Base-by-base conservation (phyloP, 2,888 invertebrate species). In the Leucoma salicis region DNA sequence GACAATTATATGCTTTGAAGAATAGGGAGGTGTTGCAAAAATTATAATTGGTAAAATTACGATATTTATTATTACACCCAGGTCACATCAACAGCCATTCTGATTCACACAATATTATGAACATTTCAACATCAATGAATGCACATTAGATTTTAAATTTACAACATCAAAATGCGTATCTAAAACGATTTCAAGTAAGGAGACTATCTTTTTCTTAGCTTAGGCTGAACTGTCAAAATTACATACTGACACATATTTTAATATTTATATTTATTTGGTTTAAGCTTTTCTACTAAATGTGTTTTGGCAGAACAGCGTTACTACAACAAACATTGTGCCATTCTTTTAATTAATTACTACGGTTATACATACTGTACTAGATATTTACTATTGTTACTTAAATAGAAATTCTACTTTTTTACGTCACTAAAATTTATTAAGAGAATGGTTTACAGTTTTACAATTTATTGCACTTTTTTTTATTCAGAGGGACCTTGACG, bases 391-490 rank as follows among this genome's bases (percentile, higher is more conserved):
- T n/a, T n/a, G n/a, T n/a, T n/a, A n/a, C n/a, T n/a, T n/a, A n/a
- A n/a, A n/a, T n/a, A n/a, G n/a, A n/a, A n/a, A n/a, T n/a, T n/a
- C n/a, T n/a, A n/a, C n/a, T n/a, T n/a, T n/a, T n/a, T n/a, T n/a
- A n/a, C n/a, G n/a, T n/a, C 27, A 4, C n/a, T 2, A 11, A n/a
- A 12, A 39, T 39, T 77, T 65, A 67, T 77, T 81, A 74, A 75
- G 76, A 74, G 78, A 77, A 72, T 70, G 68, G 74, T 67, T 64
- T 60, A 70, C 59, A 64, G 78, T 82, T 86, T 86, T 79, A 57
- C 67, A 80, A 84, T 78, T 72, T 86, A 84, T 80, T 87, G 88
- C 88, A 88, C 88, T 83, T 87, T 85, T n/a, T 18, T 81, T 79
- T 70, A 59, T 74, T 56, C 64, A 67, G 84, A 86, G 86, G 82